Percentiles rank a stretch among this genome's conserved stretches.
These are phyloP conservation scores for Formicarius rufipectus DNA, from an alignment of 2,113 vertebrate genomes.

Conservation along the genomic window DNA sequence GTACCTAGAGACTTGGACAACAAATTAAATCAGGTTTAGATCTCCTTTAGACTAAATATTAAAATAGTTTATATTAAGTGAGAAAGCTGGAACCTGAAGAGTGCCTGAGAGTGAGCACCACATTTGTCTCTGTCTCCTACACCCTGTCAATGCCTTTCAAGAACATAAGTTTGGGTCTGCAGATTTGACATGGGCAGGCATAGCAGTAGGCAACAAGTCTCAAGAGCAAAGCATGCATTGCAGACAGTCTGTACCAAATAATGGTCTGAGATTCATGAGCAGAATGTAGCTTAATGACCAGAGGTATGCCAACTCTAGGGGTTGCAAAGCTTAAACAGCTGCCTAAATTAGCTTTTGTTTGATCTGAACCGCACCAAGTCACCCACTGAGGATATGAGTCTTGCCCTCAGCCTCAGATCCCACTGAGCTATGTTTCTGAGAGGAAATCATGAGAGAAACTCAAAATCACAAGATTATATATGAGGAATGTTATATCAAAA, in stretches of 20 bases:
- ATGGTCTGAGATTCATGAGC: neutral
- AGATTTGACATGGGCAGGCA: neutral
- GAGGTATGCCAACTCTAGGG: neutral
- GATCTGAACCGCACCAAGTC: neutral
- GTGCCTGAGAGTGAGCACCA: neutral
- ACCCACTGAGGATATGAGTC: fast-evolving
- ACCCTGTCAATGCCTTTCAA: neutral
- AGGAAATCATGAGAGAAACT: neutral
- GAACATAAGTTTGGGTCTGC: neutral
- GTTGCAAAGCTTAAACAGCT: neutral
- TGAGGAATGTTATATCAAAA: neutral
- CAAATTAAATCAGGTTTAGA: neutral
- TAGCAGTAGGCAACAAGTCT: neutral
- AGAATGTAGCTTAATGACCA: neutral
- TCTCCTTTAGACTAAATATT: neutral
- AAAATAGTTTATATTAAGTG: neutral
- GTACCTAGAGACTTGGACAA: neutral
- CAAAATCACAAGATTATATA: neutral
- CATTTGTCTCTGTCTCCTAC: neutral
- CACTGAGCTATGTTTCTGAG: neutral
- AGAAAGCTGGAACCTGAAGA: neutral
- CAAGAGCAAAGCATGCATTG: neutral
- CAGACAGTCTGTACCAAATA: neutral
- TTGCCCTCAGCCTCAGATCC: neutral
- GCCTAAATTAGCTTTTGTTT: neutral